Base-by-base conservation (phyloP, 2,797 vertebrate genomes). In the Ficedula albicollis region DNA sequence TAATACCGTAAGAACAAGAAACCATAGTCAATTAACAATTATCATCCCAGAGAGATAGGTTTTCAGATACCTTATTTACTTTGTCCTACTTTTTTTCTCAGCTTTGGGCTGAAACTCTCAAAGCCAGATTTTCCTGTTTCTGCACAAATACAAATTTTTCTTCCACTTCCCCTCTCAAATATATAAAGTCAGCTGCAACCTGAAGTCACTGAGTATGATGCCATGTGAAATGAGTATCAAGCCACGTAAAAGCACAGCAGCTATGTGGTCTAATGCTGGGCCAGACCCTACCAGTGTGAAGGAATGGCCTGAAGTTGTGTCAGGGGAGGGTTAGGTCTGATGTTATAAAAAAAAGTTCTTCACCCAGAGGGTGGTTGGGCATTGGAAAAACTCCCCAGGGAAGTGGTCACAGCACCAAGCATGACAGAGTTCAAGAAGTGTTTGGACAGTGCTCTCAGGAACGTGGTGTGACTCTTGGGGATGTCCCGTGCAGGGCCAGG, bases 1-100 rank as follows among this genome's bases (percentile, higher is more conserved):
- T 94, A 62, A 78, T 91, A 73, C 26, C 76, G 39, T 58, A 92
- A 34, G 77, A 96, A 93, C 29, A 87, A 82, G 60, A 75, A 89
- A 55, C 21, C 21, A 39, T n/a, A 76, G 63, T 76, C 55, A 84
- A 75, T 87, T 69, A 74, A 79, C 44, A 87, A 62, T 82, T 73
- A 62, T 51, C 27, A 39, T 82, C 81, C 36, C 64, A 89, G 81
- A 5, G 51, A 93, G 85, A 70, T 4, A 75, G 15, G n/a, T 76
- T 83, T 83, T 52, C 13, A 67, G 36, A 85, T 77, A 67, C 25
- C 29, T 67, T 52, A 46, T 72, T 92, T 93, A 82, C 23, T 94
- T 82, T 52, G 44, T 15, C 10, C 34, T 77, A 16, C 9, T 62
- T 89, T 86, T 86, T 83, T 84, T 91, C 81, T 92, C 13, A 83